Percentiles rank a stretch among this genome's conserved stretches.
Evolutionary conservation across 2,888 invertebrate genomes (phyloP).

Genomic region (Pterostichus madidus): DNA sequence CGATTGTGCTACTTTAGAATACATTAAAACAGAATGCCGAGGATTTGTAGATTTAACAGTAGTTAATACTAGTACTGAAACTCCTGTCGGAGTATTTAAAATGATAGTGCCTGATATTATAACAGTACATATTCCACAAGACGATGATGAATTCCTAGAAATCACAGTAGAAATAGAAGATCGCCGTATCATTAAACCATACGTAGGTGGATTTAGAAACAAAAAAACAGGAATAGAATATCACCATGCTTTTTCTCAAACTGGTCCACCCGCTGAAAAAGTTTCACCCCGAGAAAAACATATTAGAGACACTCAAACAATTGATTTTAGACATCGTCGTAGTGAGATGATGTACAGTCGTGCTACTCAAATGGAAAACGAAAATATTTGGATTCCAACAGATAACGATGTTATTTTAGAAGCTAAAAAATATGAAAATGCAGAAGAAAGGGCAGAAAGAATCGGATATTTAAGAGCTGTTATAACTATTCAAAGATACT

Average conservation of each 20-base stretch:
- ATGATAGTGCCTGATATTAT: slow-evolving; percentile 79
- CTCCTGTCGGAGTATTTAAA: slow-evolving; percentile 71
- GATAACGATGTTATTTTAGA: slow-evolving; percentile 82
- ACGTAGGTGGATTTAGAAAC: slow-evolving; percentile 90
- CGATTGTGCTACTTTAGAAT: slow-evolving; percentile 71
- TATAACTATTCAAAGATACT: slow-evolving; percentile 84
- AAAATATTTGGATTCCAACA: slow-evolving; percentile 81
- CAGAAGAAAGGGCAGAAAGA: slow-evolving; percentile 81
- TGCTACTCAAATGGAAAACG: slow-evolving; percentile 82
- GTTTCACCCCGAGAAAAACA: slow-evolving; percentile 78
- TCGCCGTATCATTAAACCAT: slow-evolving; percentile 84
- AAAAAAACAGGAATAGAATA: slow-evolving; percentile 85
- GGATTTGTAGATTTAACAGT: slow-evolving; percentile 70
- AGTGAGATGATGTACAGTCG: slow-evolving; percentile 80
- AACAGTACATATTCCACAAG: slow-evolving; percentile 78
- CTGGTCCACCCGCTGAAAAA: slow-evolving; percentile 82
- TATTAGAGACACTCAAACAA: slow-evolving; percentile 84
- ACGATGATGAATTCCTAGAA: slow-evolving; percentile 76
- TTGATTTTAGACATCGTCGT: slow-evolving; percentile 78
- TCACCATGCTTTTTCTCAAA: slow-evolving; percentile 91
- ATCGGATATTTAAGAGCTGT: slow-evolving; percentile 76
- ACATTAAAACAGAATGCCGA: slow-evolving; percentile 73
- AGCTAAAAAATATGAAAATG: slow-evolving; percentile 83
- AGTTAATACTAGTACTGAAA: slow-evolving; percentile 50
- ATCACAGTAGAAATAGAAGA: slow-evolving; percentile 82